Base-by-base conservation (phyloP, 2,888 invertebrate species). In the Malachius bipustulatus region DNA sequence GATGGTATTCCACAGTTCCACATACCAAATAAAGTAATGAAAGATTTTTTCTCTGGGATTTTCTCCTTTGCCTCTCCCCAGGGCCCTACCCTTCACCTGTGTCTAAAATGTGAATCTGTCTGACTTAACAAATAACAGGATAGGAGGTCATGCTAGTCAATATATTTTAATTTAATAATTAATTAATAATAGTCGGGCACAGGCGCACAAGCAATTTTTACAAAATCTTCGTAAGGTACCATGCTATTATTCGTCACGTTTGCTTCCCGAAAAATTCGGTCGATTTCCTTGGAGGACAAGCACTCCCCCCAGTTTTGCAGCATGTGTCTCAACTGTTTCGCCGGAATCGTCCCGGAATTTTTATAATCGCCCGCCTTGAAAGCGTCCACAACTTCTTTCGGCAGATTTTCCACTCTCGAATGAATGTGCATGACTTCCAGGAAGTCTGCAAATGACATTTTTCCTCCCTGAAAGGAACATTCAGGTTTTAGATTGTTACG, bases 401-500 rank as follows among this genome's bases (percentile, higher is more conserved):
- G 83, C 9, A 87, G 64, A 51, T 87, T 80, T 56, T 91, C 90
- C 4, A 81, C 80, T 19, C 76, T 69, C 15, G 82, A 85, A 59
- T 94, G 93, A 36, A 83, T 76, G 57, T 94, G 90, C 87, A 94
- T 89, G 2, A 93, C 85, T 56, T 94, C 91, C 30, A 96, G 62
- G 55, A 96, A 94, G 53, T 93, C 91, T 0, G 94, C 90, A 61
- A 96, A 96, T 0, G 83, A 82, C 83, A 91, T 87, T 64, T 85
- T 87, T 0, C 90, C 89, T 46, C 80, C 83, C 71, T 71, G 56
- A 37, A 55, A 52, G 30, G n/a, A 2, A 30, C 15, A 32, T n/a
- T 8, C 24, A 19, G 6, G 6, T 19, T 19, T 26, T 4, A 12
- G 19, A n/a, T 10, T 15, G 26, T 6, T 15, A 1, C 10, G 9